A percentile compares a stretch with the other conserved stretches of the same genome.
These are phyloP conservation scores for Invenusta paracnida DNA, from an alignment of 2,888 invertebrate genomes.

Conservation along the genomic window DNA sequence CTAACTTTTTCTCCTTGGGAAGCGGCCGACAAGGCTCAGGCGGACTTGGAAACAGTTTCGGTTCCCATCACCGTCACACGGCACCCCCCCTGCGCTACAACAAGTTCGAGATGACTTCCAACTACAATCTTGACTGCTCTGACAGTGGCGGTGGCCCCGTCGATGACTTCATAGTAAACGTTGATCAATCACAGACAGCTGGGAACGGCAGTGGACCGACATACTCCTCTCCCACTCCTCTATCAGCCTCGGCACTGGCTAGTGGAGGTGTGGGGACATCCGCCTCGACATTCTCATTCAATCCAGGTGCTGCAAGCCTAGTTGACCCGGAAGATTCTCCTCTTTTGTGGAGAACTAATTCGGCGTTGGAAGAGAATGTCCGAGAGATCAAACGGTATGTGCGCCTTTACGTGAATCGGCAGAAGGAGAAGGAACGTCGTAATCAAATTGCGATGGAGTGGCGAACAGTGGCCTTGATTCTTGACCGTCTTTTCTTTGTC, in stretches of 20 bases:
- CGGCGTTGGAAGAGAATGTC: constrained; percentile 23
- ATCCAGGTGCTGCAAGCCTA: background rate
- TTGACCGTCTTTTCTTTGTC: constrained; percentile 40
- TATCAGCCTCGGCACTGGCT: background rate
- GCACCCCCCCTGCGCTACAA: background rate
- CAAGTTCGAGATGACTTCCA: background rate
- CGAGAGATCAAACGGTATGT: constrained; percentile 39
- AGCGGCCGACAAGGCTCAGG: background rate
- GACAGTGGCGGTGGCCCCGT: background rate
- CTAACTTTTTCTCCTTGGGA: background rate
- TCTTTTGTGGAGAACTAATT: background rate
- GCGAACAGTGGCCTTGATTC: constrained; percentile 39
- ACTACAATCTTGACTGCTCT: background rate
- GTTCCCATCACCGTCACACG: background rate
- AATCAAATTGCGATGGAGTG: constrained; percentile 39
- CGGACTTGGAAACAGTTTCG: background rate
- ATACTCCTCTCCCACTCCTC: background rate
- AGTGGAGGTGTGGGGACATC: background rate
- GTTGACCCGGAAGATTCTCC: constrained; percentile 35
- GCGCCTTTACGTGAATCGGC: constrained; percentile 36
- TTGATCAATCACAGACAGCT: background rate
- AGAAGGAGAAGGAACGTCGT: constrained; percentile 35
- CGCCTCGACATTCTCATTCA: background rate
- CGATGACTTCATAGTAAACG: background rate
- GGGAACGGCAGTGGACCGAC: background rate